Evolutionary conservation across 2,113 vertebrate species (phyloP).

Genomic region (Garra rufa): DNA sequence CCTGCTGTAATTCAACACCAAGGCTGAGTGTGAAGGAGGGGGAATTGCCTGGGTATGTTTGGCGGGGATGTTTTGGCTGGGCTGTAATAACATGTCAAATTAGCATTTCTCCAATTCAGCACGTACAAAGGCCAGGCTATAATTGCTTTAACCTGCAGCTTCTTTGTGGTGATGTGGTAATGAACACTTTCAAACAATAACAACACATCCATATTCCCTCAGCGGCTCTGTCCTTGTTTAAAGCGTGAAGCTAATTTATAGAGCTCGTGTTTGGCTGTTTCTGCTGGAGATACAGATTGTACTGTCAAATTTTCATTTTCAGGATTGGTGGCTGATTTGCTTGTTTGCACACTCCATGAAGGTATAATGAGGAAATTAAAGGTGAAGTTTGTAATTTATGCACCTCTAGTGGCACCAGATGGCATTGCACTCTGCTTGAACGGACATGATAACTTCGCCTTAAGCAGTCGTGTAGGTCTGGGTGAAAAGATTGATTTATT

Average conservation of each 20-base stretch:
- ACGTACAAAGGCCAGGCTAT: slow-evolving; percentile 32
- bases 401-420: neutral
- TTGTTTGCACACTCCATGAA: neutral
- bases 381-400: neutral
- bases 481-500: no score
- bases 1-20: slow-evolving; percentile 14
- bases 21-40: slow-evolving; percentile 9
- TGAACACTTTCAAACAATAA: slow-evolving; percentile 34
- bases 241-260: slow-evolving; percentile 26
- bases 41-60: slow-evolving; percentile 19
- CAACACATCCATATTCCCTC: slow-evolving; percentile 22
- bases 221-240: neutral
- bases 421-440: neutral
- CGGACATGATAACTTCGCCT: neutral
- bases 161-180: slow-evolving; percentile 39
- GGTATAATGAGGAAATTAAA: neutral
- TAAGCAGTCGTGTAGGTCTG: neutral
- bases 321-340: neutral
- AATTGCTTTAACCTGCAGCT: slow-evolving; percentile 44
- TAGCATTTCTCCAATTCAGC: slow-evolving; percentile 37
- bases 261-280: neutral
- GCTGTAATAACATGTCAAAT: slow-evolving; percentile 43
- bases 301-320: slow-evolving; percentile 4
- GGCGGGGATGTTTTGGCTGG: slow-evolving; percentile 29
- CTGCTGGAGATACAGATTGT: neutral